A percentile compares a stretch with the other conserved stretches of the same genome.
phyloP scores from a whole-genome alignment of 2,888 invertebrate species.

The Melinopterus prodromus region DNA sequence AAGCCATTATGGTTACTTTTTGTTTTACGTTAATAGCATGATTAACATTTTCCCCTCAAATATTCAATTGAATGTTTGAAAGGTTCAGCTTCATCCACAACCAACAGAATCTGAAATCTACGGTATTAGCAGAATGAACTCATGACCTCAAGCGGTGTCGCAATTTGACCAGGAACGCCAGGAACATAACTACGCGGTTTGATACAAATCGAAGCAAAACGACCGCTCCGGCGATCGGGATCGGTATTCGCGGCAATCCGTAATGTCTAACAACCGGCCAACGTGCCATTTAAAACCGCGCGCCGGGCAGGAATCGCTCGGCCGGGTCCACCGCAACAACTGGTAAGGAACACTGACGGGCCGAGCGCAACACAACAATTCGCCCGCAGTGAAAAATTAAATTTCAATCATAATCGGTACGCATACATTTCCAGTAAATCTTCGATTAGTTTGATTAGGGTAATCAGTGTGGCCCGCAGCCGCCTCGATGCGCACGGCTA shows the following conservation, averaged over 20 bases:
- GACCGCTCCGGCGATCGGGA: background rate
- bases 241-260: constrained; percentile 4
- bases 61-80: background rate
- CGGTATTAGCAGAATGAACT: background rate
- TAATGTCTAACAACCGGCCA: background rate
- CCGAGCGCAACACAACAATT: constrained; percentile 32
- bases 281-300: background rate
- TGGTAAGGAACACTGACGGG: constrained; percentile 18
- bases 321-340: background rate
- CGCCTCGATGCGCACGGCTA: constrained; percentile 43
- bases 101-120: background rate
- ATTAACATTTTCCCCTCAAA: too few species aligned
- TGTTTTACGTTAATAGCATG: too few species aligned
- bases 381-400: constrained; percentile 52
- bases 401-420: constrained; percentile 50
- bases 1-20: too few species aligned
- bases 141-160: background rate
- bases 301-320: background rate
- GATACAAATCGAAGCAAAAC: constrained; percentile 4
- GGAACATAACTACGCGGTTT: background rate
- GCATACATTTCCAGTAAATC: constrained; percentile 50
- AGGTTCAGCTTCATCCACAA: background rate
- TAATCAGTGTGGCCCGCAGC: constrained; percentile 49
- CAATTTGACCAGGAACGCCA: background rate
- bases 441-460: constrained; percentile 55